Conservation (phyloP, 2,113 vertebrate genomes). For the Orcinus orca region DNA sequence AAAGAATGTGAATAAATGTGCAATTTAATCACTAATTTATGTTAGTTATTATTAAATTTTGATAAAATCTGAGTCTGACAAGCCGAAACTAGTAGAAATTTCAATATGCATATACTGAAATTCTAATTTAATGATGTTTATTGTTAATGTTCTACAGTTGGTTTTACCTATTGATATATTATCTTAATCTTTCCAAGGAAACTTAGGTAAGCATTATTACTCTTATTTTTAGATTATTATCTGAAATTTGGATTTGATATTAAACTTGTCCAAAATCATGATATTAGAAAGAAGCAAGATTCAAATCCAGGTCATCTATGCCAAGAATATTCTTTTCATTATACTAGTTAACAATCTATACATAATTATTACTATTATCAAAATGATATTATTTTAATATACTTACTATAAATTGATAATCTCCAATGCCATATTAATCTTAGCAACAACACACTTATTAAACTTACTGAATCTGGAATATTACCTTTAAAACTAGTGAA, state of each 20-base stretch:
- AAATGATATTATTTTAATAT: neutral
- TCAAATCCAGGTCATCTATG: neutral
- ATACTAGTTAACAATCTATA: neutral
- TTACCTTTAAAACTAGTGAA: constrained; percentile 40
- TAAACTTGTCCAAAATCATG: neutral
- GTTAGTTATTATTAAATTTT: neutral
- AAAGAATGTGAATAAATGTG: neutral
- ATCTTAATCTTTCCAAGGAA: neutral
- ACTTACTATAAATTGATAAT: neutral
- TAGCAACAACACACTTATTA: constrained; percentile 51
- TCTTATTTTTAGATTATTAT: neutral
- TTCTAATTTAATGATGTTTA: neutral
- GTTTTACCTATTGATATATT: neutral
- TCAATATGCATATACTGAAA: neutral
- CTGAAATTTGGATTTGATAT: neutral
- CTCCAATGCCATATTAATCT: neutral
- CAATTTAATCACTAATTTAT: neutral
- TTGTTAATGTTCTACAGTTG: neutral
- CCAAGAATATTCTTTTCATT: neutral
- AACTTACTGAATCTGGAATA: constrained; percentile 27
- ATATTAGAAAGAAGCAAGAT: neutral
- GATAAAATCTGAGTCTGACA: neutral
- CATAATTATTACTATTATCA: neutral
- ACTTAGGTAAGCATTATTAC: neutral
- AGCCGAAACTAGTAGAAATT: neutral